Base-by-base conservation (phyloP, 2,888 invertebrate species). In the Drosophila meridionalis region DNA sequence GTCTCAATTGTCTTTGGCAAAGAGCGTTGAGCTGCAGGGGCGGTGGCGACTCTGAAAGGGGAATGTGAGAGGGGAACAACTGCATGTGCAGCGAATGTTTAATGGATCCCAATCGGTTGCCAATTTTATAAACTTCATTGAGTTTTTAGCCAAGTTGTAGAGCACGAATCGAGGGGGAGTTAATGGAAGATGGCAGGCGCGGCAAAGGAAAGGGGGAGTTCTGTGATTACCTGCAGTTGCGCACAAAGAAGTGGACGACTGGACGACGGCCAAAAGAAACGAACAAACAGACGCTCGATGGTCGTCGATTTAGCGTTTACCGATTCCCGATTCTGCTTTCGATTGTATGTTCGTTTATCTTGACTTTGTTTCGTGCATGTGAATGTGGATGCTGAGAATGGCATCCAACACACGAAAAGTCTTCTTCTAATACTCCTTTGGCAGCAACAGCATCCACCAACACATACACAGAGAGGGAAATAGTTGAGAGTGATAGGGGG, bases 201-300 rank as follows among this genome's bases (percentile, higher is more conserved):
- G 11, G 11, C 12, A 34, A 38, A n/a, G 47, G 36, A 9, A 1
- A 6, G 28, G 28, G n/a, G 53, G 50, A 55, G 26, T 55, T 38
- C 61, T 48, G 57, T 78, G 68, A 83, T 83, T 83, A 88, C 86
- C 83, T 88, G 83, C 83, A 83, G 74, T 83, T 83, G 83, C 83
- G 83, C 83, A 83, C 83, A 83, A 88, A 86, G 74, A 64, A 58
- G 65, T 38, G 58, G 52, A 73, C 64, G 48, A 76, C 55, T 63
- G 66, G 70, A 59, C 63, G 69, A 58, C 65, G 71, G 43, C 48
- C 55, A 69, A 69, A 61, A 65, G 66, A 60, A 64, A 65, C 67
- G 71, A 70, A 61, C 55, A 76, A 73, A 73, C 48, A 75, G 53
- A 63, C 56, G 60, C 43, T 52, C 56, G 69, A 52, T 64, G 63